Base-by-base conservation (phyloP, 1,140 invertebrate genomes). In the Contarinia nasturtii region DNA sequence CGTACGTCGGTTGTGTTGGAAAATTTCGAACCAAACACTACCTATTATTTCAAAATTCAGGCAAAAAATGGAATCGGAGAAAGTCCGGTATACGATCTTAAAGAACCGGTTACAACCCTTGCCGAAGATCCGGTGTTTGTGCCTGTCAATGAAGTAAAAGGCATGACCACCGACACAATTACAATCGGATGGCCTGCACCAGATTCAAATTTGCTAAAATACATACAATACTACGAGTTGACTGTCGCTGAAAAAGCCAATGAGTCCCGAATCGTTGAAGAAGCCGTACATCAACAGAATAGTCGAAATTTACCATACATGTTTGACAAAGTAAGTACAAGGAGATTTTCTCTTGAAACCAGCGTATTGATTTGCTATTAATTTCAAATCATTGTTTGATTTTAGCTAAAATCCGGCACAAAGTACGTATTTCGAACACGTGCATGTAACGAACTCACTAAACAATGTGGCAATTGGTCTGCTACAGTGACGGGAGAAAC, bases 381-480 rank as follows among this genome's bases (percentile, higher is more conserved):
- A n/a, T n/a, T n/a, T n/a, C n/a, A n/a, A n/a, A n/a, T n/a, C n/a
- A 10, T 27, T 5, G 10, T 27, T 27, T 10, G 3, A 27, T 27
- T 27, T 27, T 27, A 27, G 27, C 10, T 27, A 27, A 71, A 79
- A 53, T 77, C 82, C 0, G 77, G 80, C 2, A 86, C 80, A 17
- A 79, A 73, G 44, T 87, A 88, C 56, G 69, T 75, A 48, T 85
- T 86, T 59, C 76, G 75, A 67, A 75, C 76, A 12, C 65, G 75
- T 33, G 81, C 82, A 10, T 88, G 83, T 58, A 85, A 75, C 50
- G 77, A 84, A 56, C 80, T 77, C 54, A 86, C 78, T 2, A 72
- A 71, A 45, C 64, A 70, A 40, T 88, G 84, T 61, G 80, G 82
- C 5, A 73, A 76, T 17, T 81, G 77, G 76, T 86, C 83, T 1